These are phyloP conservation scores for Parotia lawesii DNA, from an alignment of 2,113 vertebrate genomes.

Conservation along the genomic window DNA sequence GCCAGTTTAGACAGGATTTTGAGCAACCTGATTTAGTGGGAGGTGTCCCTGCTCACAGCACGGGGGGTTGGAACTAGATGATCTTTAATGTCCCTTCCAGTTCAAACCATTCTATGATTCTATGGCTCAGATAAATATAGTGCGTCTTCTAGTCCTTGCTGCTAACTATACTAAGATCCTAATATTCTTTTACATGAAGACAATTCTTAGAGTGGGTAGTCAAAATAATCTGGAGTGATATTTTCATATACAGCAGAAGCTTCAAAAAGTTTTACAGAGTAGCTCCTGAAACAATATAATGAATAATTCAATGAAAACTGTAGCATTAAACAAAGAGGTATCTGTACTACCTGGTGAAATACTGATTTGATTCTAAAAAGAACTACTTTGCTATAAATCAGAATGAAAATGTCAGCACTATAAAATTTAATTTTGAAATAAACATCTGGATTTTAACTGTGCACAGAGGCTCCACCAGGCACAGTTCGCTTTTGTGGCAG, in stretches of 20 bases:
- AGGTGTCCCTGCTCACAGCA: not conserved
- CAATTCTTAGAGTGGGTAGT: not conserved
- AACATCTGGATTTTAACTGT: not conserved
- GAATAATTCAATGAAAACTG: not conserved
- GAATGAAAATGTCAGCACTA: not conserved
- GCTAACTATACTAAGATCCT: not conserved
- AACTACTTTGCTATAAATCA: not conserved
- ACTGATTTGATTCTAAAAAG: not conserved
- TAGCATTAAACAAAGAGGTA: not conserved
- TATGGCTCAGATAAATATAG: not conserved
- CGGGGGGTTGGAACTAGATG: accelerated
- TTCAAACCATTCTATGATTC: not conserved
- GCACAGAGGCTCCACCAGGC: not conserved
- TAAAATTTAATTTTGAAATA: not conserved
- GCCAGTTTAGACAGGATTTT: not conserved
- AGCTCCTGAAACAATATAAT: not conserved
- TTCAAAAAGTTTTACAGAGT: not conserved
- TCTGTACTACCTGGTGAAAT: not conserved
- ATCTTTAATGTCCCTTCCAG: not conserved
- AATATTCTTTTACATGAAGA: not conserved
- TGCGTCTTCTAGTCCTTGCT: not conserved
- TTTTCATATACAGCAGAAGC: not conserved
- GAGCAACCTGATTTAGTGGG: not conserved
- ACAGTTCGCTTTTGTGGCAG: not conserved
- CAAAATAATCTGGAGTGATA: not conserved